Conservation (phyloP, 1,140 invertebrate genomes). For the Latrodectus geometricus region DNA sequence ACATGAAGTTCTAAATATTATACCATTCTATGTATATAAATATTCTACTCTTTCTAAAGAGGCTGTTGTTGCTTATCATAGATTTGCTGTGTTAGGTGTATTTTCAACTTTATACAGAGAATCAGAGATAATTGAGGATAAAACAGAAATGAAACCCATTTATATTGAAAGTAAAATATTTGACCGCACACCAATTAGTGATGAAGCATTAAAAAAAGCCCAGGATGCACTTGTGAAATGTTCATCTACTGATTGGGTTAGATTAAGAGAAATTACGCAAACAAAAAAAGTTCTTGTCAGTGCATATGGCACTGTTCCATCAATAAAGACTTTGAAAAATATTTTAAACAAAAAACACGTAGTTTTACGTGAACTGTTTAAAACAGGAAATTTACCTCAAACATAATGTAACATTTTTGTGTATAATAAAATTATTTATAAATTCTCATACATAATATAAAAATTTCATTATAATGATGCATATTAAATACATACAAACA, state of each 20-base stretch:
- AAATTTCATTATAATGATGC: too few species aligned
- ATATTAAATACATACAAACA: too few species aligned
- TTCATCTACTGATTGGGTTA: neutral
- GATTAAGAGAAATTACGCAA: slow-evolving; percentile 24
- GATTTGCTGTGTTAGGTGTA: slow-evolving; percentile 34
- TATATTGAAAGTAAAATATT: slow-evolving; percentile 40
- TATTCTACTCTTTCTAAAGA: slow-evolving; percentile 18
- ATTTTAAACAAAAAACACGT: slow-evolving; percentile 37
- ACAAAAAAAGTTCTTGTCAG: slow-evolving; percentile 41
- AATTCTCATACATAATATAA: too few species aligned
- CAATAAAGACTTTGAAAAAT: slow-evolving; percentile 20
- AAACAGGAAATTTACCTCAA: slow-evolving; percentile 9
- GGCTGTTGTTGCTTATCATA: slow-evolving; percentile 39
- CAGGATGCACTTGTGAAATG: slow-evolving; percentile 16
- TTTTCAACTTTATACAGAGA: slow-evolving; percentile 23
- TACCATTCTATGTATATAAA: slow-evolving; percentile 20
- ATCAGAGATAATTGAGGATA: neutral
- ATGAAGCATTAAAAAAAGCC: neutral
- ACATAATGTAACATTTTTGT: too few species aligned
- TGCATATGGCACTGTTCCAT: slow-evolving; percentile 25
- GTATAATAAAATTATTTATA: too few species aligned
- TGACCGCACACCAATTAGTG: neutral
- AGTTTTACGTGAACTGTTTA: slow-evolving; percentile 5
- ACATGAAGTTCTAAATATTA: neutral
- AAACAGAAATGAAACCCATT: slow-evolving; percentile 42